Conservation (phyloP, 2,888 invertebrate genomes). For the Azorinus chamasolen region DNA sequence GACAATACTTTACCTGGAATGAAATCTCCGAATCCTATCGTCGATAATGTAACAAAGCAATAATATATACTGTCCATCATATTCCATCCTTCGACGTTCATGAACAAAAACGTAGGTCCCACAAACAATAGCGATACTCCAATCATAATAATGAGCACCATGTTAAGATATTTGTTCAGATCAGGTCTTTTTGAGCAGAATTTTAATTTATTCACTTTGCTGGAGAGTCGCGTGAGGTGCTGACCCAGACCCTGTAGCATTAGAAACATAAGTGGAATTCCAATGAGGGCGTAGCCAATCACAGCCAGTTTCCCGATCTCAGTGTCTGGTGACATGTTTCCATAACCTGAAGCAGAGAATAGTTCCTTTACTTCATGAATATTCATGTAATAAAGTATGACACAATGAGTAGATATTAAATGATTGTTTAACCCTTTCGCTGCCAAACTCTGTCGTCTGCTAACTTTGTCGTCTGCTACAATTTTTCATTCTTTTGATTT, state of each 20-base stretch:
- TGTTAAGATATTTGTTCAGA: slow-evolving; percentile 77
- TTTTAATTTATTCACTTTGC: slow-evolving; percentile 72
- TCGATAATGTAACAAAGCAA: slow-evolving; percentile 80
- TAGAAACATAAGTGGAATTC: slow-evolving; percentile 80
- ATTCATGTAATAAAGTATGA: no score
- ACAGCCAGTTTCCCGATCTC: slow-evolving; percentile 74
- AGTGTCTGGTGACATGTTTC: slow-evolving; percentile 79
- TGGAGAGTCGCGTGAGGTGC: slow-evolving; percentile 68
- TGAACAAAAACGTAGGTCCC: slow-evolving; percentile 73
- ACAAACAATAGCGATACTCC: slow-evolving; percentile 74
- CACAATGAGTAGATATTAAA: no score
- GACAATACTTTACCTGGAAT: slow-evolving; percentile 74
- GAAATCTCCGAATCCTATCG: slow-evolving; percentile 81
- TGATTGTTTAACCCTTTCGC: no score
- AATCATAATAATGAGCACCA: slow-evolving; percentile 73
- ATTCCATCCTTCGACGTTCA: slow-evolving; percentile 78
- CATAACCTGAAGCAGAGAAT: slow-evolving; percentile 73
- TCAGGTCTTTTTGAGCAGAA: slow-evolving; percentile 74
- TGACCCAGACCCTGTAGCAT: slow-evolving; percentile 78
- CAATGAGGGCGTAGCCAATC: slow-evolving; percentile 79
- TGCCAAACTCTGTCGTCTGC: no score
- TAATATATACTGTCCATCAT: slow-evolving; percentile 80
- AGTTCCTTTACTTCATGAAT: neutral
- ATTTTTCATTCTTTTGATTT: no score
- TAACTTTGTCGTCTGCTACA: no score